Percentiles rank a stretch among this genome's conserved stretches.
Conservation (phyloP, 2,888 invertebrate genomes). For the Leptura quadrifasciata region DNA sequence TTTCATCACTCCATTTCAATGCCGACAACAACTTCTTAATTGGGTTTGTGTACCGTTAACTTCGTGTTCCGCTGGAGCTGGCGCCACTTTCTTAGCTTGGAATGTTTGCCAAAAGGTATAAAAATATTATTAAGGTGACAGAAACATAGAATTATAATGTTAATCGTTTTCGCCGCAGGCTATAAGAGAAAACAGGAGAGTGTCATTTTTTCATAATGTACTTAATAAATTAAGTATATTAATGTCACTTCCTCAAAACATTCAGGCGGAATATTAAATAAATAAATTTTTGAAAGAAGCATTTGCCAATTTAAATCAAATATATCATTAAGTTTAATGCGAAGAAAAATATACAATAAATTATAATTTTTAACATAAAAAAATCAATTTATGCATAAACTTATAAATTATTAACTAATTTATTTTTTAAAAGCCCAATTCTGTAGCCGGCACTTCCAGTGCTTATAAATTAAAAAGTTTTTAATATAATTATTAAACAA, state of each 20-base stretch:
- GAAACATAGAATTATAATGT: constrained; percentile 30
- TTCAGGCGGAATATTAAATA: too few species aligned
- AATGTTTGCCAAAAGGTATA: constrained; percentile 24
- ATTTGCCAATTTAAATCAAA: too few species aligned
- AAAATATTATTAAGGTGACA: constrained; percentile 19
- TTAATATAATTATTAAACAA: too few species aligned
- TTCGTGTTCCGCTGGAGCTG: constrained; percentile 24
- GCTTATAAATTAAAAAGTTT: too few species aligned
- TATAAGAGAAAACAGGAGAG: neutral
- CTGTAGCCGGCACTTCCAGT: too few species aligned
- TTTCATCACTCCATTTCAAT: constrained; percentile 23
- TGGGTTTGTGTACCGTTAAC: constrained; percentile 34
- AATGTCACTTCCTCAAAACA: neutral
- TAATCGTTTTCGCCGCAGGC: constrained; percentile 12
- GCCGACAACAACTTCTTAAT: constrained; percentile 28
- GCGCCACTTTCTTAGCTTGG: constrained; percentile 24
- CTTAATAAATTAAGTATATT: neutral
- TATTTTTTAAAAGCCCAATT: too few species aligned
- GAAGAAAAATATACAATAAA: too few species aligned
- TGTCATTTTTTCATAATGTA: neutral
- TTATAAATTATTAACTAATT: too few species aligned
- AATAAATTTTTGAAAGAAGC: too few species aligned
- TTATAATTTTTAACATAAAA: too few species aligned
- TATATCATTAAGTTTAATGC: too few species aligned
- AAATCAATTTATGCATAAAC: too few species aligned